Conservation (phyloP, 2,888 invertebrate genomes). For the Trichogramma evanescens region DNA sequence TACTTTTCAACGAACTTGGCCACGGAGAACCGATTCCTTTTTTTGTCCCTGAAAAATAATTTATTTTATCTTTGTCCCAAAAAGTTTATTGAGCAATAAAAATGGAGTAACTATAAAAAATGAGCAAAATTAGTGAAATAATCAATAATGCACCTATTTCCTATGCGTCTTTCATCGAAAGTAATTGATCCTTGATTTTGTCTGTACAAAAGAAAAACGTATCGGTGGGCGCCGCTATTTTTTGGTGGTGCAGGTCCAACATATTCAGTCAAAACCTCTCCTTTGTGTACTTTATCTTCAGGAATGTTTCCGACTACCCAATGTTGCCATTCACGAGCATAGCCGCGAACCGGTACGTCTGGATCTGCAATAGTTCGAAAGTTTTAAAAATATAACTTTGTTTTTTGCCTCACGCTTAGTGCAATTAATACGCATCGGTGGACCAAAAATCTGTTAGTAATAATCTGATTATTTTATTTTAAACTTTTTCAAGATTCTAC, state of each 20-base stretch:
- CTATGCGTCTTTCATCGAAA: constrained; percentile 41
- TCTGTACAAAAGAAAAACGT: constrained; percentile 42
- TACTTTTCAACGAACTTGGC: constrained; percentile 55
- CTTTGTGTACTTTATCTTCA: constrained; percentile 41
- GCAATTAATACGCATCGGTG: not conserved
- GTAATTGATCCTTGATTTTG: constrained; percentile 45
- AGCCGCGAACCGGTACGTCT: constrained; percentile 38
- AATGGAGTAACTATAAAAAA: not conserved
- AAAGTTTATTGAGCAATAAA: not conserved
- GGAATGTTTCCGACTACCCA: constrained; percentile 47
- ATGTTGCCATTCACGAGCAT: constrained; percentile 43
- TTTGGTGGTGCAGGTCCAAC: constrained; percentile 44
- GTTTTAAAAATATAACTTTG: not conserved
- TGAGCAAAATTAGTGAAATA: not conserved
- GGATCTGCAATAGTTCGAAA: constrained; percentile 33
- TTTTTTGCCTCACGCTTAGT: not conserved
- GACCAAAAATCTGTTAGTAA: constrained; percentile 1
- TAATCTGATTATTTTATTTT: too few relatives aligned
- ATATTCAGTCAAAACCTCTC: constrained; percentile 43
- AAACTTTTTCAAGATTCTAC: too few relatives aligned
- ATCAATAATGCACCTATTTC: constrained; percentile 29
- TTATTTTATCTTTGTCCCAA: not conserved
- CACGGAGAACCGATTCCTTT: constrained; percentile 55
- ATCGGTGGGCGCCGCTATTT: constrained; percentile 39
- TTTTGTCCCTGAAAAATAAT: constrained; percentile 41